These are phyloP conservation scores for Isoperla grammatica DNA, from an alignment of 2,888 invertebrate genomes.

Conservation along the genomic window DNA sequence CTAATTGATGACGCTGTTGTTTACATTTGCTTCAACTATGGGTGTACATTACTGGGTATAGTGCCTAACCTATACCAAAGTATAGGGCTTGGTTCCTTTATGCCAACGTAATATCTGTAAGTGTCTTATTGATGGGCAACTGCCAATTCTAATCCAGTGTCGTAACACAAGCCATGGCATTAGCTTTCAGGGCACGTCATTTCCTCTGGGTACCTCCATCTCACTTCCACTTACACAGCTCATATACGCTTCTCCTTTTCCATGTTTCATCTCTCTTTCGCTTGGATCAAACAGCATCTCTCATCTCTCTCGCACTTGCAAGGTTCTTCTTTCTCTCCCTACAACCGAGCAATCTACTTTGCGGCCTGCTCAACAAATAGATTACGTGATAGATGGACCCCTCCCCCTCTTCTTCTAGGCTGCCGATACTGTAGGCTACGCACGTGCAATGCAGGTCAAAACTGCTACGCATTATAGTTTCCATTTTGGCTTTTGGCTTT, in stretches of 20 bases:
- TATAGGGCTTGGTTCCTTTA: too few relatives aligned
- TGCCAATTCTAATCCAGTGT: conserved; percentile 26
- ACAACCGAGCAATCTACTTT: conserved; percentile 30
- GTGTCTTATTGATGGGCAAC: conserved; percentile 26
- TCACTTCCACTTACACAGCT: not conserved
- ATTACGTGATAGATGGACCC: conserved; percentile 30
- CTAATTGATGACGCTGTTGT: too few relatives aligned
- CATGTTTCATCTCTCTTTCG: conserved; percentile 15
- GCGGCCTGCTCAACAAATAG: conserved; percentile 33
- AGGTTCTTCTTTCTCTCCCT: conserved; percentile 16
- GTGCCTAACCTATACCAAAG: too few relatives aligned
- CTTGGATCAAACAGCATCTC: not conserved
- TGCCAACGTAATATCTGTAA: conserved; percentile 22
- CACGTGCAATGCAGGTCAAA: conserved; percentile 35
- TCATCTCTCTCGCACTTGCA: conserved; percentile 15
- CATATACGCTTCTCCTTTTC: not conserved
- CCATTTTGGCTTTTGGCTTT: conserved; percentile 24
- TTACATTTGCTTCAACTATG: too few relatives aligned
- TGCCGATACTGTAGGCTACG: conserved; percentile 15
- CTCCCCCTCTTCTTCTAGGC: not conserved
- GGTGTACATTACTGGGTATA: too few relatives aligned
- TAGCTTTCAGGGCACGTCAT: conserved; percentile 25
- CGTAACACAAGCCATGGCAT: conserved; percentile 23
- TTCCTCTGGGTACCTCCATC: conserved; percentile 20
- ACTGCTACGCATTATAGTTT: conserved; percentile 31